Base-by-base conservation (phyloP, 2,888 invertebrate species). In the Idaea straminata region DNA sequence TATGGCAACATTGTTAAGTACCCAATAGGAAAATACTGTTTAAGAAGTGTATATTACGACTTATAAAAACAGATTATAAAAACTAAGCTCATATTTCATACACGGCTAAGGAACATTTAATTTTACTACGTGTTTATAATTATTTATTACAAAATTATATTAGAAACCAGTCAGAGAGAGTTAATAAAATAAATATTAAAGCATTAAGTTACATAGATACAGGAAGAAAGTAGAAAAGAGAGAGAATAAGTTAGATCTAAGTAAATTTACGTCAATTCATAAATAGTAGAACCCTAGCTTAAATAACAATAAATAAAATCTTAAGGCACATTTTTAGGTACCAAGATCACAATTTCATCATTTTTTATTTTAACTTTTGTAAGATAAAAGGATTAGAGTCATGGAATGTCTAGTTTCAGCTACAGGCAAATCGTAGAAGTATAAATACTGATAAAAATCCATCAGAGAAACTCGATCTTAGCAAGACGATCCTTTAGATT, bases 291-390 rank as follows among this genome's bases (percentile, higher is more conserved):
- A 82, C 83, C 84, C 83, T 88, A 90, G 84, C 88, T 87, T 91
- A 86, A 87, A 83, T 91, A 89, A 90, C 86, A 92, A 91, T 91
- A 91, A 92, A 92, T 92, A 91, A 91, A 78, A 88, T 91, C 85
- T 87, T 91, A 92, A 92, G 92, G 92, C 92, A 92, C 91, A 82
- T 86, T 79, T 86, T 87, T 86, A 88, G 88, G 87, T 90, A 90
- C 89, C 90, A 87, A 87, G 87, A 92, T 91, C 91, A 92, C 90
- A 91, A 88, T 87, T 89, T 87, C 81, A 87, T 87, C 83, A 82
- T 81, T 82, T 82, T 81, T 81, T 70, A 82, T 82, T 81, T 81
- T 69, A 82, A 83, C 78, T 77, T 80, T 78, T 80, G 81, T 79
- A 81, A 80, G 77, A 79, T 79, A 83, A 81, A 83, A 80, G 76